Evolutionary conservation across 2,888 invertebrate species (phyloP), one percentile per base, ranked within the genome.

Genomic region (Andrena chrysosceles): DNA sequence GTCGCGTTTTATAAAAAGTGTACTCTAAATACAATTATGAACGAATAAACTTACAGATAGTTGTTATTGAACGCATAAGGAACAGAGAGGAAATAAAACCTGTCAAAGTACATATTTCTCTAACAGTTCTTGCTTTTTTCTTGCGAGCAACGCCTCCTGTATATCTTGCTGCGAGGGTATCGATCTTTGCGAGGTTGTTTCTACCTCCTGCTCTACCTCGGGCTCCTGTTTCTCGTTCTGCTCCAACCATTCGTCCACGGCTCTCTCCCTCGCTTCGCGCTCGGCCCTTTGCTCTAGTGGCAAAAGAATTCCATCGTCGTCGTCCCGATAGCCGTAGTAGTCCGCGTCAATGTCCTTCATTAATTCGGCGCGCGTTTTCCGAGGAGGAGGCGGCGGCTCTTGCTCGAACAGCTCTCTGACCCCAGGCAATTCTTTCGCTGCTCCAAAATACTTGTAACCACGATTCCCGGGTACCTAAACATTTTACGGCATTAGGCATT

Each of bases 331-430:
- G 0, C 99, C 99, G 94, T 99, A 99, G 95, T 99, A 99, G 94
- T 99, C 99, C 0, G 99, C 99, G 94, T 99, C 99, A 54, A 99
- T 98, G 92, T 99, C 98, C 89, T 98, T 97, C 99, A 99, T 99
- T 69, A 99, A 95, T 93, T 99, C 99, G 0, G 98, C 98, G 71
- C 99, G 96, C 0, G 99, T 98, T 94, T 98, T 98, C 31, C 98
- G 95, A 16, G 98, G 97, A 5, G 98, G 97, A 70, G 97, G 96
- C 16, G 98, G 98, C 10, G 99, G 98, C 93, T 98, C 98, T 93
- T 99, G 99, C 93, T 99, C 99, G 95, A 99, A 99, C 48, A 99
- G 94, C 94, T 99, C 99, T 64, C 99, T 95, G 1, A 99, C 99
- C 33, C 99, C 97, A 73, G 99, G 99, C 87, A 99, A 95, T 94